Conservation (phyloP, 2,888 invertebrate genomes). For the Xylophagus ater region DNA sequence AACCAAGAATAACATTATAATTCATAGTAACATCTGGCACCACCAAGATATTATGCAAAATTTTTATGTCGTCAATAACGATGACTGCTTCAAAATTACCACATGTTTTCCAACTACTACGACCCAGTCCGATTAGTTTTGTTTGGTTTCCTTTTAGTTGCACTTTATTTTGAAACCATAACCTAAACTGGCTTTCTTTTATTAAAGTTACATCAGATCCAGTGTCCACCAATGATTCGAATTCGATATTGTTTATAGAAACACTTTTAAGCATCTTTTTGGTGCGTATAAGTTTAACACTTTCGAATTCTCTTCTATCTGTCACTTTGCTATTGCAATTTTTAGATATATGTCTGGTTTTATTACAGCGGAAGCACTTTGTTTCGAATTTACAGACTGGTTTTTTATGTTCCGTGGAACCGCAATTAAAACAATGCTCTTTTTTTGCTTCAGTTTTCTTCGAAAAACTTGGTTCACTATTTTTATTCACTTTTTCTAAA, state of each 20-base stretch:
- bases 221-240: neutral
- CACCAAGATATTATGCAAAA: neutral
- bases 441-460: neutral
- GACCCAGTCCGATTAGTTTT: no score
- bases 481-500: neutral
- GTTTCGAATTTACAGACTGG: constrained; percentile 2
- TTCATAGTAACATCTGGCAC: neutral
- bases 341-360: constrained; percentile 3
- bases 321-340: neutral
- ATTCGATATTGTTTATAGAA: neutral
- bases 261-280: no score
- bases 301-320: no score
- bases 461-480: neutral
- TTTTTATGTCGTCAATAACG: neutral
- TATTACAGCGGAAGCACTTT: constrained; percentile 7
- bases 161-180: neutral
- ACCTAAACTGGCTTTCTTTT: neutral
- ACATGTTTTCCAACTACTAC: no score
- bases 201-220: neutral
- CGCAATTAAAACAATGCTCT: constrained; percentile 7
- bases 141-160: no score
- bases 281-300: no score
- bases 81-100: neutral
- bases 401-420: constrained; percentile 6
- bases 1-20: neutral